These are phyloP conservation scores for Pyrgus malvae DNA, from an alignment of 2,888 invertebrate genomes.

Conservation along the genomic window DNA sequence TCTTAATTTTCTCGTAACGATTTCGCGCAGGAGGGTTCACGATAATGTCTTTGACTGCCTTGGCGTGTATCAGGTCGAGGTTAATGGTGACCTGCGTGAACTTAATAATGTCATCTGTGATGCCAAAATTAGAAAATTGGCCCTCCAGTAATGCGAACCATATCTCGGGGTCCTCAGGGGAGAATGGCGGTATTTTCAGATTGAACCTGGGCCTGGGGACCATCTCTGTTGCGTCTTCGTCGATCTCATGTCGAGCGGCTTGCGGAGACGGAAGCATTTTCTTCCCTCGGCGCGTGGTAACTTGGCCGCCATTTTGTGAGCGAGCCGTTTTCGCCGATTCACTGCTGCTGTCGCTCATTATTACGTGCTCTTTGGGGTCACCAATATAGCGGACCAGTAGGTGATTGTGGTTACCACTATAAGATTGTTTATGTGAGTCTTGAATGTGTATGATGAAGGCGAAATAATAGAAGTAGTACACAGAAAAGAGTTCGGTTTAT, in stretches of 20 bases:
- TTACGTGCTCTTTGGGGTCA: neutral
- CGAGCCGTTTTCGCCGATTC: neutral
- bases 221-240: too few relatives aligned
- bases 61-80: neutral
- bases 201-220: too few relatives aligned
- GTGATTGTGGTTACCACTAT: too few relatives aligned
- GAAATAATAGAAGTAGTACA: too few relatives aligned
- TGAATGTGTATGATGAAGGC: too few relatives aligned
- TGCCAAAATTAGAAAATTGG: neutral
- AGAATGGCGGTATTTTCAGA: conserved; percentile 2
- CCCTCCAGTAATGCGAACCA: conserved; percentile 4
- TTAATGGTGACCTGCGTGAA: neutral
- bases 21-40: neutral
- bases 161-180: neutral
- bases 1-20: neutral
- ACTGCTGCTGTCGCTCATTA: neutral
- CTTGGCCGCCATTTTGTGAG: neutral
- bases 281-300: neutral
- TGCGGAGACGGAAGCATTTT: too few relatives aligned
- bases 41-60: neutral
- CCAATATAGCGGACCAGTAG: neutral
- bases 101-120: neutral
- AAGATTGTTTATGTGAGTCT: too few relatives aligned
- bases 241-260: too few relatives aligned
- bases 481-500: too few relatives aligned